phyloP scores from a whole-genome alignment of 2,888 invertebrate genomes.

The Drosophila vallismaia region DNA sequence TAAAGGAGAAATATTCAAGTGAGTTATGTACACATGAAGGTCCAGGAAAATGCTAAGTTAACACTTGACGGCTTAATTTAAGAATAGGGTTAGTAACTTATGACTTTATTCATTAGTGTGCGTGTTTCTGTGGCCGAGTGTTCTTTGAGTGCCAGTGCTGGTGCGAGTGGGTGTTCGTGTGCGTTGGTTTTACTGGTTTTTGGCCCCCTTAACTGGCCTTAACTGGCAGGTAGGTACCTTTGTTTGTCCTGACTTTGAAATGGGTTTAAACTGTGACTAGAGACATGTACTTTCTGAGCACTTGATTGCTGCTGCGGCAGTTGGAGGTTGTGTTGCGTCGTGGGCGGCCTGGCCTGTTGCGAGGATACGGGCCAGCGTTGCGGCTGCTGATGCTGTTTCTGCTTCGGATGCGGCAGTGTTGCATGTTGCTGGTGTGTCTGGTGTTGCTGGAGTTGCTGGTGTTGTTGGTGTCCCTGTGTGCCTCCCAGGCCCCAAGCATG shows the following conservation, averaged over 20 bases:
- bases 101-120: constrained; percentile 11
- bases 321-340: constrained; percentile 45
- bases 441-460: constrained; percentile 46
- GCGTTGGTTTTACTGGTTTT: constrained; percentile 15
- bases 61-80: background rate
- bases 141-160: constrained; percentile 13
- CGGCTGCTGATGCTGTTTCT: constrained; percentile 44
- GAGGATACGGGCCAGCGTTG: constrained; percentile 63
- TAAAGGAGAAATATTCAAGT: background rate
- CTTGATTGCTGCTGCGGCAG: constrained; percentile 58
- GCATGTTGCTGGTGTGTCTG: constrained; percentile 47
- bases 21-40: background rate
- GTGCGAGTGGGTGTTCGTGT: constrained; percentile 34
- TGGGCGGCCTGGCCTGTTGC: constrained; percentile 66
- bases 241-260: constrained; percentile 79
- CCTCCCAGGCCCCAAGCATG: constrained; percentile 87
- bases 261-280: constrained; percentile 83
- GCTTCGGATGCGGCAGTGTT: constrained; percentile 21
- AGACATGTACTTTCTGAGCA: constrained; percentile 73
- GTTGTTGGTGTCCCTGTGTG: constrained; percentile 58
- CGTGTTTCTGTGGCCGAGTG: constrained; percentile 12
- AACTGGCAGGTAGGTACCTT: constrained; percentile 71
- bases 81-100: constrained; percentile 18
- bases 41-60: background rate
- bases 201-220: background rate